Evolutionary conservation across 2,888 invertebrate genomes (phyloP).

Genomic region (Galeopsomyia nigrocyanea): DNA sequence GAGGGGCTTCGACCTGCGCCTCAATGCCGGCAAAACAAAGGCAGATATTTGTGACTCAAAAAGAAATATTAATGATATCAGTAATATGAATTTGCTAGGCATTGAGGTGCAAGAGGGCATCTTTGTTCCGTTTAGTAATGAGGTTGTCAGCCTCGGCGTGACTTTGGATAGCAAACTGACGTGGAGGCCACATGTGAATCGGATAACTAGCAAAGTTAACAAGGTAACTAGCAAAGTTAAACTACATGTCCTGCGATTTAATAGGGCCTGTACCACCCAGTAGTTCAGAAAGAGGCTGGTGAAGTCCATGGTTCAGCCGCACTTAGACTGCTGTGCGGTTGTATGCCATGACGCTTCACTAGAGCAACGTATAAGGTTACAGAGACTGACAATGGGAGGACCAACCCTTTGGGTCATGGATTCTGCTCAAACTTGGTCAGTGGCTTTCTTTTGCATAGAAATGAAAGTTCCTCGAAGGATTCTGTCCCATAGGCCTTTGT

Average conservation of each 20-base stretch:
- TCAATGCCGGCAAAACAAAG: neutral
- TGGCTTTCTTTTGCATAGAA: too few relatives aligned
- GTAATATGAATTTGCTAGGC: neutral
- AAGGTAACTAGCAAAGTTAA: too few relatives aligned
- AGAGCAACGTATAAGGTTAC: too few relatives aligned
- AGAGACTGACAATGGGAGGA: too few relatives aligned
- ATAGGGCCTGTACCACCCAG: neutral
- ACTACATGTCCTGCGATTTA: neutral
- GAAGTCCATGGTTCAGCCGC: neutral
- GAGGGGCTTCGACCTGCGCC: neutral
- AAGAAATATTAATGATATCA: neutral
- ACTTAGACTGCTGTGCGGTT: neutral
- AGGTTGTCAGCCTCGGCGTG: too few relatives aligned
- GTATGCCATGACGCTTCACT: too few relatives aligned
- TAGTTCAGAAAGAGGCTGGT: neutral
- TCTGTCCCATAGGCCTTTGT: too few relatives aligned
- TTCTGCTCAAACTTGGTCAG: too few relatives aligned
- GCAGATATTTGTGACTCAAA: neutral
- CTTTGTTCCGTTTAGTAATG: neutral
- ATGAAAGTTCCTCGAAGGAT: too few relatives aligned
- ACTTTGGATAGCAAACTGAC: too few relatives aligned
- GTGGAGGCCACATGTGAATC: too few relatives aligned
- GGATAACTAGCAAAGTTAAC: neutral
- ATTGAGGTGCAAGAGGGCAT: neutral
- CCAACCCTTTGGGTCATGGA: too few relatives aligned